Conservation (phyloP, 2,888 invertebrate species). For the Ceraclea dissimilis region DNA sequence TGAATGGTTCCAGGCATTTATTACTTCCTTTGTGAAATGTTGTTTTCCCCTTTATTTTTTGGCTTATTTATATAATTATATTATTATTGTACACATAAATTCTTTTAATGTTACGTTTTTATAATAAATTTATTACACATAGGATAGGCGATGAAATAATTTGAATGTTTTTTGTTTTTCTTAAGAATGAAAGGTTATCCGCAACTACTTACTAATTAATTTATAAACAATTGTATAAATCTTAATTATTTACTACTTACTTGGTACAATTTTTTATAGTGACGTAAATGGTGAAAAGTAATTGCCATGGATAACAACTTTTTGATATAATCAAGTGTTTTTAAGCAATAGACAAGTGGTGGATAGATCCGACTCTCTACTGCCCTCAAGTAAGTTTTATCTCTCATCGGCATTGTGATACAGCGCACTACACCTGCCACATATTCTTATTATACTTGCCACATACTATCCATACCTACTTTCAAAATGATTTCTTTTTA, state of each 20-base stretch:
- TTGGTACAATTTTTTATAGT: slow-evolving; percentile 23
- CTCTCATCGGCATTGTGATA: no score
- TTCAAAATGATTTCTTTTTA: background rate
- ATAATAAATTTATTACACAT: slow-evolving; percentile 23
- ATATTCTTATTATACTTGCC: background rate
- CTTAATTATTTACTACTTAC: no score
- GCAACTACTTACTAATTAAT: no score
- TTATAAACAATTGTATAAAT: no score
- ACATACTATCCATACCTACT: background rate
- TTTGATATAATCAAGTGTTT: slow-evolving; percentile 15
- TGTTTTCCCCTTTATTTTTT: slow-evolving; percentile 2
- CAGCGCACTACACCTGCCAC: no score
- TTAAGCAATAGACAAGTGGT: slow-evolving; percentile 24
- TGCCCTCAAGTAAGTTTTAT: background rate
- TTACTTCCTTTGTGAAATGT: slow-evolving; percentile 7
- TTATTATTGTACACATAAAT: slow-evolving; percentile 11
- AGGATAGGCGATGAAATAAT: no score
- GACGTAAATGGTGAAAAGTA: slow-evolving; percentile 16
- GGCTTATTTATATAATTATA: slow-evolving; percentile 21
- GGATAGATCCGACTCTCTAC: background rate
- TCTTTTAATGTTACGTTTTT: slow-evolving; percentile 25
- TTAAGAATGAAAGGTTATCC: no score
- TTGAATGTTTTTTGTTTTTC: no score
- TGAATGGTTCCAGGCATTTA: slow-evolving; percentile 22
- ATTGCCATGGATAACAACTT: slow-evolving; percentile 15